Base-by-base conservation (phyloP, 2,113 vertebrate species). In the Pycnonotus jocosus region DNA sequence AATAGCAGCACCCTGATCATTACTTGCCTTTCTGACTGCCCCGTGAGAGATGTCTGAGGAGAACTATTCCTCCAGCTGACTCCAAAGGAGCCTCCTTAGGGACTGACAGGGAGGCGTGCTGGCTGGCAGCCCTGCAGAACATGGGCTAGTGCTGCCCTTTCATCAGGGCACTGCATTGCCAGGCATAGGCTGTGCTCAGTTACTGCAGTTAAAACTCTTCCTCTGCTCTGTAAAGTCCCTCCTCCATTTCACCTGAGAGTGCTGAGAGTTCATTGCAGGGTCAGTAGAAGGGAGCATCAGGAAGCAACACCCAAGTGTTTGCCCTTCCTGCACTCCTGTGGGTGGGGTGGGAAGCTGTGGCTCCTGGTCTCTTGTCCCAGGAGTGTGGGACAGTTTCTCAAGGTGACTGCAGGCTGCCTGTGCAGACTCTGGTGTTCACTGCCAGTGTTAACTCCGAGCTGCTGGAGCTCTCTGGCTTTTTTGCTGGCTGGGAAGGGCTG, bases 381-480 rank as follows among this genome's bases (percentile, higher is more conserved):
- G 37, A 64, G 24, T 1, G 13, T 50, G 61, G 84, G 56, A 50
- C 61, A 82, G 1, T 48, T 81, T 73, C 58, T 51, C 94, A 86
- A 88, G 92, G 96, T 92, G 91, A 83, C 86, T 81, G 86, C 91
- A 78, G 88, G 51, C 79, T 90, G 68, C 21, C 85, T 76, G 53
- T 66, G 88, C 76, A 86, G 54, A 30, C 35, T 33, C 0, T 0
- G 6, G 27, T 83, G n/a, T 73, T 90, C 60, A 62, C 68, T 83
- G 82, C 38, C 28, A 35, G 51, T 2, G 0, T 42, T 88, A 93
- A 83, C 69, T 64, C 15, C 0, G 38, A 73, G 87, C 85, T 88
- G 44, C 60, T 57, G 64, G 38, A 92, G 85, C 79, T n/a, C 78
- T 90, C 79, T 53, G 68, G 10, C 58, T 62, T 31, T 86, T 81